A percentile compares a stretch with the other conserved stretches of the same genome.
Evolutionary conservation across 2,888 invertebrate genomes (phyloP).

Genomic region (Nipponacmea schrenckii): DNA sequence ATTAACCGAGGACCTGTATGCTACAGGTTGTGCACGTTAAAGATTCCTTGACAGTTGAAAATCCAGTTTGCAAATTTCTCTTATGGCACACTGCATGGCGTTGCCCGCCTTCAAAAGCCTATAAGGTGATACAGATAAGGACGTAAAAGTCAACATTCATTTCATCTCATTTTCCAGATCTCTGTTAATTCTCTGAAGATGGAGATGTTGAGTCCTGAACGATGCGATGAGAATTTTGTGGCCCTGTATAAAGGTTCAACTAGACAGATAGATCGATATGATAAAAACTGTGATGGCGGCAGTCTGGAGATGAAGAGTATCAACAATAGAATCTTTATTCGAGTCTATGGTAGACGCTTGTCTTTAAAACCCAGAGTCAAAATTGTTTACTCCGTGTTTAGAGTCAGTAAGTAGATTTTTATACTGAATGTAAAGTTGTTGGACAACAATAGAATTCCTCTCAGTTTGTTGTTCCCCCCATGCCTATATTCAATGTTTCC

Average conservation of each 20-base stretch:
- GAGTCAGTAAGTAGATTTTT: conserved; percentile 27
- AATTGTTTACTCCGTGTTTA: conserved; percentile 45
- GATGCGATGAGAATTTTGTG: conserved; percentile 55
- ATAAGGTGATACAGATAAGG: no score
- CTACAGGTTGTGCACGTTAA: no score
- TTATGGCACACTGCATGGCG: no score
- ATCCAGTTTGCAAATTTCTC: no score
- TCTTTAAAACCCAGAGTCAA: conserved; percentile 45
- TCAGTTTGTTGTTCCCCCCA: no score
- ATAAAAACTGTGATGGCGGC: conserved; percentile 43
- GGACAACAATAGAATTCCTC: no score
- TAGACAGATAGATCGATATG: conserved; percentile 36
- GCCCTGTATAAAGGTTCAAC: conserved; percentile 59
- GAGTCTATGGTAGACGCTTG: conserved; percentile 44
- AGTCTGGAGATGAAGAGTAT: conserved; percentile 42
- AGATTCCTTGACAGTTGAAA: no score
- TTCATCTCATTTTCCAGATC: conserved; percentile 22
- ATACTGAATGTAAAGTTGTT: no score
- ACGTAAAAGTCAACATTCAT: no score
- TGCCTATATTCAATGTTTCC: no score
- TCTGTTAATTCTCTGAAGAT: conserved; percentile 27
- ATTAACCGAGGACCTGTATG: no score
- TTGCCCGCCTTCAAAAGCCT: no score
- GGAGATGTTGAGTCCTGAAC: conserved; percentile 19
- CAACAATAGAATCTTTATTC: conserved; percentile 53